Conservation (phyloP, 1,140 invertebrate genomes). For the Rhopalosiphum maidis region DNA sequence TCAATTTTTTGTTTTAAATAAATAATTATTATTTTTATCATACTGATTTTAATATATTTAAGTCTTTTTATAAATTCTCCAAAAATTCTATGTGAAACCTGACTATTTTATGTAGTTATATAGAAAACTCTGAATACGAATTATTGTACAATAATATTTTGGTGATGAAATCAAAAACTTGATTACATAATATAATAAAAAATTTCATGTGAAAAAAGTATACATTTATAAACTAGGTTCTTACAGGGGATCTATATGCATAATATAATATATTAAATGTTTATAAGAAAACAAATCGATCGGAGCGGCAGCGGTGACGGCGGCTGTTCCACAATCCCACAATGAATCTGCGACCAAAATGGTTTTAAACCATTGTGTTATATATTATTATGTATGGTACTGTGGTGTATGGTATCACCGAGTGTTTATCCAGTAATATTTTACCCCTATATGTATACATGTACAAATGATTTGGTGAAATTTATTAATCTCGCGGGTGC, state of each 20-base stretch:
- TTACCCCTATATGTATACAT: background rate
- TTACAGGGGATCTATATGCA: background rate
- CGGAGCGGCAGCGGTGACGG: background rate
- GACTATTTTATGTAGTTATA: too few species aligned
- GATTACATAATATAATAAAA: background rate
- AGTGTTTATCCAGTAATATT: slow-evolving; percentile 38
- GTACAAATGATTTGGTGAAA: slow-evolving; percentile 21
- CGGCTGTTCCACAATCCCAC: background rate
- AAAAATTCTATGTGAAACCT: background rate
- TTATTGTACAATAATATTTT: background rate
- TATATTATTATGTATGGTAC: background rate
- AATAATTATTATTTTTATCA: background rate
- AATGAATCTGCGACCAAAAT: slow-evolving; percentile 12
- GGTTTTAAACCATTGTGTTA: background rate
- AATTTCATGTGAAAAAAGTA: background rate
- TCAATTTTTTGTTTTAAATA: too few species aligned
- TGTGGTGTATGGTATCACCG: background rate
- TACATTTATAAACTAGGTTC: background rate
- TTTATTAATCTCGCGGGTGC: slow-evolving; percentile 43
- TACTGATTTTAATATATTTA: background rate
- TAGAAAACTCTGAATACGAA: background rate
- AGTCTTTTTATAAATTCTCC: too few species aligned
- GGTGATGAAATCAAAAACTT: background rate
- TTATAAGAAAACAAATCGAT: slow-evolving; percentile 24
- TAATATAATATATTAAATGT: background rate